Evolutionary conservation across 1,140 invertebrate species (phyloP), one percentile per base, ranked within the genome.

Genomic region (Philopotamus ludificatus): DNA sequence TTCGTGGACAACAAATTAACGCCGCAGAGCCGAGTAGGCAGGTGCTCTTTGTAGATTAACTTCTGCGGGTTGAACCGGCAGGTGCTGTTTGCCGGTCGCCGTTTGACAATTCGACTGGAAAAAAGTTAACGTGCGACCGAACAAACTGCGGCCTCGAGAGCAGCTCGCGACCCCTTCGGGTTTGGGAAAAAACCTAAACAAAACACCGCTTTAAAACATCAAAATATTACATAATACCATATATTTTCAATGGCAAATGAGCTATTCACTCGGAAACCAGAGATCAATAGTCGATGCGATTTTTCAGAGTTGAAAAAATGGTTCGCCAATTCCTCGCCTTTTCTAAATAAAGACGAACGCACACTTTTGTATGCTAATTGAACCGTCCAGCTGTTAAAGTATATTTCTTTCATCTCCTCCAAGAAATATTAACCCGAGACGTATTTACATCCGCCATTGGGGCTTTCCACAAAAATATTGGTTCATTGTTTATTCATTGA

Each of bases 401-500:
- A 2, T 44, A 44, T 44, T 44, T 2, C 42, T 44, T 44, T 44
- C 12, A 3, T 15, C 3, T 44, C 20, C 12, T 15, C 20, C n/a
- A 15, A 44, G 12, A 44, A 44, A 44, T 44, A 44, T 18, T 44
- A 12, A 18, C 41, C 1, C 41, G 18, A 44, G 41, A 1, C 7
- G 7, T 8, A n/a, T n/a, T n/a, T 39, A 39, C 34, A 39, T 39
- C 34, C 7, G 7, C n/a, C 34, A 39, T 39, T 39, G 34, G 7
- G 7, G 34, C 7, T 7, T 8, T 39, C 34, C 7, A 44, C 18
- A 18, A 18, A 50, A 50, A 55, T 25, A 34, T 15, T 10, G 15
- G 21, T 22, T 22, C 54, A n/a, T 58, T 58, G 23, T 22, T 7
- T n/a, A 58, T 58, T 58, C 54, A 58, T 58, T 4, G 34, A 44